A percentile compares a stretch with the other conserved stretches of the same genome.
Evolutionary conservation across 2,888 invertebrate species (phyloP).

Genomic region (Piscicola geometra): DNA sequence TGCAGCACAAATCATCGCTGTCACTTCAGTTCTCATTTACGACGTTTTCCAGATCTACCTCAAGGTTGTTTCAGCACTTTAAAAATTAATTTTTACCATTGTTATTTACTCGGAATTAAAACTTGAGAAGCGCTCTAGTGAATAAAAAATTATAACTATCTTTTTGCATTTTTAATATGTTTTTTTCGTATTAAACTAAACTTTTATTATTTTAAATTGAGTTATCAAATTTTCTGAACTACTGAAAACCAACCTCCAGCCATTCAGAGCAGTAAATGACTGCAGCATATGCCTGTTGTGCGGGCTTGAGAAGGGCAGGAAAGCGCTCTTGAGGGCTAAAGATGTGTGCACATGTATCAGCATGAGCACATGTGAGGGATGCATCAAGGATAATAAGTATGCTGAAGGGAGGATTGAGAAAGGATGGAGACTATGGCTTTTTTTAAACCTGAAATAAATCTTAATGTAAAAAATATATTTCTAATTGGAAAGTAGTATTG

Average conservation of each 20-base stretch:
- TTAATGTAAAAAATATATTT: no score
- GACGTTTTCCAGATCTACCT: slow-evolving; percentile 52
- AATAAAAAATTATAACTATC: background rate
- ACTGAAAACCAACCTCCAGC: slow-evolving; percentile 44
- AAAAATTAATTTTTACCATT: no score
- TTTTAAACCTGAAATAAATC: background rate
- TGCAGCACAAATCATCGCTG: slow-evolving; percentile 55
- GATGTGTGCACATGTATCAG: slow-evolving; percentile 54
- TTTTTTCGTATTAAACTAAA: background rate
- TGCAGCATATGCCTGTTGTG: slow-evolving; percentile 54
- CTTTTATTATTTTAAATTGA: background rate
- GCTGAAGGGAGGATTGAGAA: slow-evolving; percentile 24
- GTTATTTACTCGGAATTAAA: no score
- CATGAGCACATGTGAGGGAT: slow-evolving; percentile 50
- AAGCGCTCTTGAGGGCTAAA: slow-evolving; percentile 48
- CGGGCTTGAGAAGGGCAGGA: slow-evolving; percentile 51
- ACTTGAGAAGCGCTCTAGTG: no score
- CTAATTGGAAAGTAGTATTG: no score
- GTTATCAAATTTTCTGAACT: no score
- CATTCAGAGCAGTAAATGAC: slow-evolving; percentile 50
- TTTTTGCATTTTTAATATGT: background rate
- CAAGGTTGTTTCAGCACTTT: no score
- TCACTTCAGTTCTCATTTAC: slow-evolving; percentile 54
- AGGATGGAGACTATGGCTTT: background rate
- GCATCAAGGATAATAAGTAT: slow-evolving; percentile 51